Base-by-base conservation (phyloP, 2,797 vertebrate genomes). In the Melanotaenia parkinsoni region DNA sequence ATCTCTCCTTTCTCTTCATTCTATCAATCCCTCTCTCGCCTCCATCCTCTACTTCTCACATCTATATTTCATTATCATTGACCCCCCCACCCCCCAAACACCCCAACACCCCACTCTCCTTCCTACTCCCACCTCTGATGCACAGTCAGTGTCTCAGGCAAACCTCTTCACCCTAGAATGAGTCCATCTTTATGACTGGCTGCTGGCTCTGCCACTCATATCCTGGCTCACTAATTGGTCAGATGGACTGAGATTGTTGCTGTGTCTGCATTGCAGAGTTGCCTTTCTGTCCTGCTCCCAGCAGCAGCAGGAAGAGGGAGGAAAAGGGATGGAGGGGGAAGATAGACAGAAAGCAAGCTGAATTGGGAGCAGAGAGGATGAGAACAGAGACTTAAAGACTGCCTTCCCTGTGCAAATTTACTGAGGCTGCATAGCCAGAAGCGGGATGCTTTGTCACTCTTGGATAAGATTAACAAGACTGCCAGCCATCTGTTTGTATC, bases 181-280 rank as follows among this genome's bases (percentile, higher is more conserved):
- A 86, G 80, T 59, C 78, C 75, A 67, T 81, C 72, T 68, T 72
- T 77, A 72, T 73, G 82, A 92, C 84, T 90, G 91, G 93, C 89
- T 89, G 85, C 84, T 66, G 70, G 85, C 67, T 79, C 86, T 90
- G 92, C 87, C 90, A 86, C 83, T 93, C 91, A 90, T 82, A 86
- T 81, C 80, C 84, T 58, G 86, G 85, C 89, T 85, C 82, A 83
- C 80, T 91, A 90, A 93, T 93, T 94, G 91, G 93, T 88, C 87
- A 67, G 77, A 89, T 69, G 82, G 82, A 73, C 83, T 54, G 86
- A 86, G 89, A 89, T 91, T 92, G 92, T 94, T 94, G 91, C 92
- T 86, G 92, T 92, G 91, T 93, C 92, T 93, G 93, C 93, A 93
- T 86, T 94, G 92, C 93, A 93, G 93, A 91, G 87, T 72, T 89